Conservation (phyloP, 2,797 vertebrate genomes). For the Betta splendens region DNA sequence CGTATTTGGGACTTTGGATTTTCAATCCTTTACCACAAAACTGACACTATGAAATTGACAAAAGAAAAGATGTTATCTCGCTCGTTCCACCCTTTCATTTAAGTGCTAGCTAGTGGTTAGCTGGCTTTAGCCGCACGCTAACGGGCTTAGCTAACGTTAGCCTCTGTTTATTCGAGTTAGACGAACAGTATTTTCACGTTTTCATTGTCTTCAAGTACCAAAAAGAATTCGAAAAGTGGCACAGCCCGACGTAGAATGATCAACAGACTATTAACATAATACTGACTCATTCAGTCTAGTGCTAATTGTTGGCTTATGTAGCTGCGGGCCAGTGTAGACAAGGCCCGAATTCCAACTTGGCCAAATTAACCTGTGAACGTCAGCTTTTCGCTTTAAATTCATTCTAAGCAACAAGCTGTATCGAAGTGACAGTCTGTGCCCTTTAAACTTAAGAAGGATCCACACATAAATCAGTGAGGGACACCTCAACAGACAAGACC, state of each 20-base stretch:
- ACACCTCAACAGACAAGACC: not conserved
- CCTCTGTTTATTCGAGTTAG: conserved; percentile 27
- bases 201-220: not conserved
- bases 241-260: accelerated
- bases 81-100: conserved; percentile 25
- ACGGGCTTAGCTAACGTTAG: conserved; percentile 39
- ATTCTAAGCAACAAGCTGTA: conserved; percentile 5
- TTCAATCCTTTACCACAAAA: accelerated
- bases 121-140: conserved; percentile 28
- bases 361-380: conserved; percentile 25
- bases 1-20: accelerated
- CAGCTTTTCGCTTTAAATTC: conserved; percentile 48
- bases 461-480: not conserved
- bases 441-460: not conserved
- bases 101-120: conserved; percentile 27
- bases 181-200: conserved; percentile 10
- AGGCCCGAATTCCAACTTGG: conserved; percentile 63
- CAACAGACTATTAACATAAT: accelerated
- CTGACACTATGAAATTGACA: not conserved
- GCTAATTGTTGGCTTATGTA: conserved; percentile 12
- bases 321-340: conserved; percentile 46
- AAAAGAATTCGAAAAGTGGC: not conserved
- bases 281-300: conserved; percentile 5
- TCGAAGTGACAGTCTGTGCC: conserved; percentile 48
- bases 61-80: conserved; percentile 1